Percentiles rank a stretch among this genome's conserved stretches.
phyloP scores from a whole-genome alignment of 2,888 invertebrate species.

The Antheraea yamamai region DNA sequence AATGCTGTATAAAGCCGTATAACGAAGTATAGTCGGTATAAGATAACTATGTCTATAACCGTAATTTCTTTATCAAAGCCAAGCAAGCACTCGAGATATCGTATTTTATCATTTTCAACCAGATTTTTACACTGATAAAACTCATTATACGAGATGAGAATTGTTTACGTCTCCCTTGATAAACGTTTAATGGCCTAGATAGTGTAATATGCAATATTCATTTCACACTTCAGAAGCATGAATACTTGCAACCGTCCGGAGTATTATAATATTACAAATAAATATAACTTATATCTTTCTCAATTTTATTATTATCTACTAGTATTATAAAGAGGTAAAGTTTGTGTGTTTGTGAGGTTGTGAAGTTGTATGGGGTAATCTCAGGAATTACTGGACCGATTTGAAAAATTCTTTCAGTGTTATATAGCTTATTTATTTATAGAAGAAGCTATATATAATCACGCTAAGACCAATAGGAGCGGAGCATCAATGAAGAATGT shows the following conservation, averaged over 20 bases:
- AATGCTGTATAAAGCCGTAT: no score
- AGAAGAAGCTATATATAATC: no score
- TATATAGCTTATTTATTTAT: no score
- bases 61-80: slow-evolving; percentile 22
- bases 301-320: not conserved
- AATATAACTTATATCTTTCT: not conserved
- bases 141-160: slow-evolving; percentile 43
- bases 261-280: not conserved
- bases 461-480: no score
- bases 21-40: no score
- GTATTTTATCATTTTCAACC: slow-evolving; percentile 33
- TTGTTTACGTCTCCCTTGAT: slow-evolving; percentile 42
- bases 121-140: slow-evolving; percentile 50
- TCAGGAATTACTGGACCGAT: no score
- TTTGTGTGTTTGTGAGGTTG: no score
- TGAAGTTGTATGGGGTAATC: no score
- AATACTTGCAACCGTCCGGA: not conserved
- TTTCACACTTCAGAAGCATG: not conserved
- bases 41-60: not conserved
- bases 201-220: slow-evolving; percentile 3
- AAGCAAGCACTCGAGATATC: slow-evolving; percentile 37
- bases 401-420: no score
- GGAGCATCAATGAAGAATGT: no score
- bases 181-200: slow-evolving; percentile 41
- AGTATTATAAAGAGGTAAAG: no score